Percentiles rank a stretch among this genome's conserved stretches.
Evolutionary conservation across 2,888 invertebrate genomes (phyloP).

Genomic region (Cephus runcator): DNA sequence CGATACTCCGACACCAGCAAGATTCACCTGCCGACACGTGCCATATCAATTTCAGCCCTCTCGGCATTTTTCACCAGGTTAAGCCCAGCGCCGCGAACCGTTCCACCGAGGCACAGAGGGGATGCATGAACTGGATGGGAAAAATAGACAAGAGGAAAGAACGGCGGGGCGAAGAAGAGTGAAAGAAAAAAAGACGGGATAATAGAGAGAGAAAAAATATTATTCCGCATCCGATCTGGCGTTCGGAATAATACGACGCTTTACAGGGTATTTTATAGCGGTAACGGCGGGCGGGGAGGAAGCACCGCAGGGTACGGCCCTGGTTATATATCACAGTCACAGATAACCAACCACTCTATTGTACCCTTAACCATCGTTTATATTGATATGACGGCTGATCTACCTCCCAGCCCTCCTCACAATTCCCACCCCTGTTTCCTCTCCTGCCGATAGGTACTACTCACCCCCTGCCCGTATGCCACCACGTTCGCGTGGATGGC

Average conservation of each 20-base stretch:
- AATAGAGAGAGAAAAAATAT: constrained; percentile 31
- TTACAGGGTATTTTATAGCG: constrained; percentile 27
- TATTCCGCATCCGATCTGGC: constrained; percentile 27
- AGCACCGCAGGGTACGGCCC: constrained; percentile 17
- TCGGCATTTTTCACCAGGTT: neutral
- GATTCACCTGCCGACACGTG: neutral
- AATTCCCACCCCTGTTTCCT: neutral
- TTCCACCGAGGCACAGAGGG: neutral
- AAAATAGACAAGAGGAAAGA: neutral
- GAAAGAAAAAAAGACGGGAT: neutral
- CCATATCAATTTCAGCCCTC: constrained; percentile 2
- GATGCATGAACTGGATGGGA: neutral
- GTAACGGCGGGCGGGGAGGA: constrained; percentile 8
- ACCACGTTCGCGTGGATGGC: neutral
- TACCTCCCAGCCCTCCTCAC: constrained; percentile 8
- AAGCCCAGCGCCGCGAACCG: neutral
- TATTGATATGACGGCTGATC: constrained; percentile 45
- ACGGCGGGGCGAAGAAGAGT: neutral
- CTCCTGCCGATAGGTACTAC: neutral
- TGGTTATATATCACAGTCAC: constrained; percentile 41
- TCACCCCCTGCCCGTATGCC: neutral
- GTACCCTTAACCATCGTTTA: constrained; percentile 44
- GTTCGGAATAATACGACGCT: constrained; percentile 37
- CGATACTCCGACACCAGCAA: neutral
- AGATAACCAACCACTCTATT: constrained; percentile 45